Conservation (phyloP, 2,113 vertebrate genomes). For the Poeciliopsis prolifica region DNA sequence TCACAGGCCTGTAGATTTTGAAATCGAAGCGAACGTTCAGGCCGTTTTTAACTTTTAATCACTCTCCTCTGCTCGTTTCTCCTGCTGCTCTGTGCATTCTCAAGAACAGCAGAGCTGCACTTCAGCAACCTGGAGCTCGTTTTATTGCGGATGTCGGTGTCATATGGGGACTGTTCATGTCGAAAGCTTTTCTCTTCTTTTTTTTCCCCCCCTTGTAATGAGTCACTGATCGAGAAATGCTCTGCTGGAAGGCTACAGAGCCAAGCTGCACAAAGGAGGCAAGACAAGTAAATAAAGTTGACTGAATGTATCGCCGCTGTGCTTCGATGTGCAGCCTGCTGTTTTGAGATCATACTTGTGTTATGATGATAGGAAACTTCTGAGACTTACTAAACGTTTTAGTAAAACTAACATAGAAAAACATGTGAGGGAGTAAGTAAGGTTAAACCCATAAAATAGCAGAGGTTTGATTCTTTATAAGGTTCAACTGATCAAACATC, state of each 20-base stretch:
- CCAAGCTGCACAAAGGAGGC: slow-evolving; percentile 25
- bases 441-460: neutral
- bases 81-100: slow-evolving; percentile 51
- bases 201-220: slow-evolving; percentile 34
- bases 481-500: neutral
- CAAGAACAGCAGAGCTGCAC: slow-evolving; percentile 36
- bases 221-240: slow-evolving; percentile 60
- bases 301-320: slow-evolving; percentile 33
- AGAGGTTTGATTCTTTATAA: neutral
- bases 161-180: slow-evolving; percentile 52
- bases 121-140: slow-evolving; percentile 36
- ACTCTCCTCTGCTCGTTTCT: slow-evolving; percentile 21
- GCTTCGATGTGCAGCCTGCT: slow-evolving; percentile 17
- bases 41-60: slow-evolving; percentile 21
- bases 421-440: neutral
- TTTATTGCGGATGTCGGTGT: slow-evolving; percentile 49
- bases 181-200: slow-evolving; percentile 32
- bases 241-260: slow-evolving; percentile 33
- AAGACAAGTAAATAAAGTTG: slow-evolving; percentile 35
- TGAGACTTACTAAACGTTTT: neutral
- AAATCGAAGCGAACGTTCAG: neutral
- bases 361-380: neutral
- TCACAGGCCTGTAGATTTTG: neutral
- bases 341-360: neutral
- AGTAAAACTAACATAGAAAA: neutral